Percentiles rank a stretch among this genome's conserved stretches.
phyloP scores from a whole-genome alignment of 1,140 invertebrate genomes.

The Ceratosolen solmsi region DNA sequence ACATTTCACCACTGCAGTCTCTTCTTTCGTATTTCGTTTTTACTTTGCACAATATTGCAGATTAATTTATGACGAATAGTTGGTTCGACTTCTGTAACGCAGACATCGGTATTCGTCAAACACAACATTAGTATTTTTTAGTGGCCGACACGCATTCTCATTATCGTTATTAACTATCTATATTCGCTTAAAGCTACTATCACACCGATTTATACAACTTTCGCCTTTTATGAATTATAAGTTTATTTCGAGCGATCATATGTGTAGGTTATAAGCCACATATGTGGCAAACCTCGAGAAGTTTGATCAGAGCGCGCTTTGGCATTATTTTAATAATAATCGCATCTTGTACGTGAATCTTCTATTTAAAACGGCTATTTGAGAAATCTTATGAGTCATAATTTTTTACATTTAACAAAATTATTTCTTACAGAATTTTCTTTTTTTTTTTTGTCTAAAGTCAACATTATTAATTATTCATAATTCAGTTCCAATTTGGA shows the following conservation, averaged over 20 bases:
- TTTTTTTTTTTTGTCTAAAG: no score
- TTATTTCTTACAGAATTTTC: no score
- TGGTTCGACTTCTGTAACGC: background rate
- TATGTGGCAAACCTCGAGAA: background rate
- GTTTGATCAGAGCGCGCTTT: background rate
- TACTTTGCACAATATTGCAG: conserved; percentile 24
- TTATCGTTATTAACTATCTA: conserved; percentile 61
- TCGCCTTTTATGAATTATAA: background rate
- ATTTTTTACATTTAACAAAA: background rate
- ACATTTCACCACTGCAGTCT: background rate
- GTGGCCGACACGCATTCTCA: conserved; percentile 33
- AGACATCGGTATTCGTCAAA: conserved; percentile 32
- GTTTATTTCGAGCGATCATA: background rate
- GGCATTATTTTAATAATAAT: conserved; percentile 1
- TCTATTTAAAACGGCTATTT: background rate
- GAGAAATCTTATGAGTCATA: conserved; percentile 12
- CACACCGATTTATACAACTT: conserved; percentile 73
- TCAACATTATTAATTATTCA: background rate
- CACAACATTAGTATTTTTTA: conserved; percentile 52
- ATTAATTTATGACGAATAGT: conserved; percentile 6
- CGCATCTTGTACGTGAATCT: background rate
- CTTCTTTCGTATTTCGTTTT: background rate
- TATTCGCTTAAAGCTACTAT: conserved; percentile 70
- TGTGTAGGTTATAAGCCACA: background rate
- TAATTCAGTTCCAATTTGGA: background rate